These are phyloP conservation scores for Sussaba pulchella DNA, from an alignment of 2,888 invertebrate species.

Conservation along the genomic window DNA sequence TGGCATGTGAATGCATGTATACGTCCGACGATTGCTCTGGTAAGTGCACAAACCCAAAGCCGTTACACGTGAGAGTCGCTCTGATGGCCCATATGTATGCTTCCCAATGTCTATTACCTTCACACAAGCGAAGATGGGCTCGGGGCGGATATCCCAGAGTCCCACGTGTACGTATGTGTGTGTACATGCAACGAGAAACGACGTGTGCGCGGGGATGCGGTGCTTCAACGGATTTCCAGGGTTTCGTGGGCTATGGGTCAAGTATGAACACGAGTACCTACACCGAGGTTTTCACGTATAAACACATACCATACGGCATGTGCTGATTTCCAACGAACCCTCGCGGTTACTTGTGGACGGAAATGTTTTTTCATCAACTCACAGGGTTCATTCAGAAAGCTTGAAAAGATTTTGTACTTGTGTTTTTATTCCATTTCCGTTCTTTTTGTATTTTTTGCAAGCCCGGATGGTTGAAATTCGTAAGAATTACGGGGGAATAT, in stretches of 20 bases:
- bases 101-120: too few species aligned
- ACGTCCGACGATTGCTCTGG: conserved; percentile 58
- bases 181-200: conserved; percentile 44
- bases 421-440: background rate
- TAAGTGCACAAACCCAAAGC: conserved; percentile 46
- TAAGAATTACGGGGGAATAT: background rate
- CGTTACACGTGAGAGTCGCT: background rate
- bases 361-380: background rate
- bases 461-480: background rate
- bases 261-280: conserved; percentile 19
- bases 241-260: conserved; percentile 45
- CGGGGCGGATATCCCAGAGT: background rate
- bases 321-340: background rate
- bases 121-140: too few species aligned
- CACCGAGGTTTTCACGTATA: conserved; percentile 1
- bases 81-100: background rate
- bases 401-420: background rate
- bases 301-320: conserved; percentile 12
- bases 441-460: conserved; percentile 16
- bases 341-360: background rate
- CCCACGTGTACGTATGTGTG: background rate
- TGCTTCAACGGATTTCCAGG: conserved; percentile 25
- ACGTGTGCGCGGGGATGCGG: conserved; percentile 30
- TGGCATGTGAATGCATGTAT: conserved; percentile 61
- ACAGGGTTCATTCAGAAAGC: background rate